Conservation (phyloP, 2,113 vertebrate species). For the Nothocercus julius region DNA sequence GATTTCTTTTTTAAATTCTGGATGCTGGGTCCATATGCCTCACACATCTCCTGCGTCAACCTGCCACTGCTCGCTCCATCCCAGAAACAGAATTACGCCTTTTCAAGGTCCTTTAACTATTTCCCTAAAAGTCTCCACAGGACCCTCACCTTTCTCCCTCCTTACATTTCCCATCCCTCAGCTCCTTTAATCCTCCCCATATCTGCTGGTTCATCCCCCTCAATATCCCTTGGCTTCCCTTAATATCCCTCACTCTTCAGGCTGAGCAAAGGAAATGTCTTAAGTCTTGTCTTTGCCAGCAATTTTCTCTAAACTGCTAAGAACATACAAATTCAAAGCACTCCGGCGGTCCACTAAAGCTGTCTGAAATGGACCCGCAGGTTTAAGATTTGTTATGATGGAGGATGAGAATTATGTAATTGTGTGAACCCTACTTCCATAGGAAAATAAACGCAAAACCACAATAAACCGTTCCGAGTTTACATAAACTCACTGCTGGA, state of each 20-base stretch:
- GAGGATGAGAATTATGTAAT: background rate
- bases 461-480: background rate
- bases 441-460: background rate
- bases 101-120: background rate
- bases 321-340: background rate
- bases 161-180: background rate
- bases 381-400: constrained; percentile 19
- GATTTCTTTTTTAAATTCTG: background rate
- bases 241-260: background rate
- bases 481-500: background rate
- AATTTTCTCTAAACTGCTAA: constrained; percentile 23
- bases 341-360: background rate
- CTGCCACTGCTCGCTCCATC: background rate
- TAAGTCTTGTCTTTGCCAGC: background rate
- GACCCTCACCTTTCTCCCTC: background rate
- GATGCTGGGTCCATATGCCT: background rate
- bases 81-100: background rate
- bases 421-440: constrained; percentile 26
- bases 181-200: background rate
- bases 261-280: background rate
- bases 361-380: background rate
- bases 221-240: background rate
- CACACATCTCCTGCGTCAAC: background rate
- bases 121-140: background rate
- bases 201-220: background rate